Base-by-base conservation (phyloP, 2,113 vertebrate genomes). In the Myrmophylax atrothorax region DNA sequence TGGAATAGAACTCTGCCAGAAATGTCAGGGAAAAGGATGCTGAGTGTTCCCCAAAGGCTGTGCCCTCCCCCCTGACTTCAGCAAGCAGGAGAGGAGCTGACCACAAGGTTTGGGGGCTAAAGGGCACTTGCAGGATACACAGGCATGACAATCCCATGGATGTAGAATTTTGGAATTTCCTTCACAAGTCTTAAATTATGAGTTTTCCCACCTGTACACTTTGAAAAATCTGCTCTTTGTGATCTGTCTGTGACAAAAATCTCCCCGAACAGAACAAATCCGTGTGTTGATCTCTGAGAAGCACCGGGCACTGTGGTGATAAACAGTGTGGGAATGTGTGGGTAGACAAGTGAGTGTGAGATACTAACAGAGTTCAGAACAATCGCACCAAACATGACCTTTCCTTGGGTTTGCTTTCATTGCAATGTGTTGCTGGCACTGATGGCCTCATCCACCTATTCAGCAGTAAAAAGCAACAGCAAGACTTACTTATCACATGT, bases 291-390 rank as follows among this genome's bases (percentile, higher is more conserved):
- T 31, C 38, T 35, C 60, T 60, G 38, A n/a, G 70, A 84, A 55
- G 35, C 24, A 49, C 35, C 19, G 4, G 35, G 44, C 2, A 2
- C 37, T 0, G 0, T 11, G 15, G 19, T 59, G 53, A 87, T 29
- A 46, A 87, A 49, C 53, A 73, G 24, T 31, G 58, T 1, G 59
- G 87, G 73, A 77, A 90, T n/a, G 33, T 25, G 59, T 16, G 50
- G 44, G 42, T 49, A 56, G 44, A 29, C 64, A 84, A 37, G 35
- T 33, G 37, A 26, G 59, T 87, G 56, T 59, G 53, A 31, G 15
- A 33, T 20, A 42, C 44, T 33, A 59, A 24, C 44, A 85, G 49
- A 74, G 18, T 47, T 55, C 44, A 66, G 56, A 91, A 60, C 42
- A 37, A 25, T 59, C 74, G 77, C 56, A 40, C 70, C 66, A n/a